Percentiles rank a stretch among this genome's conserved stretches.
These are phyloP conservation scores for Sebastes taczanowskii DNA, from an alignment of 2,797 vertebrate species.

Conservation along the genomic window DNA sequence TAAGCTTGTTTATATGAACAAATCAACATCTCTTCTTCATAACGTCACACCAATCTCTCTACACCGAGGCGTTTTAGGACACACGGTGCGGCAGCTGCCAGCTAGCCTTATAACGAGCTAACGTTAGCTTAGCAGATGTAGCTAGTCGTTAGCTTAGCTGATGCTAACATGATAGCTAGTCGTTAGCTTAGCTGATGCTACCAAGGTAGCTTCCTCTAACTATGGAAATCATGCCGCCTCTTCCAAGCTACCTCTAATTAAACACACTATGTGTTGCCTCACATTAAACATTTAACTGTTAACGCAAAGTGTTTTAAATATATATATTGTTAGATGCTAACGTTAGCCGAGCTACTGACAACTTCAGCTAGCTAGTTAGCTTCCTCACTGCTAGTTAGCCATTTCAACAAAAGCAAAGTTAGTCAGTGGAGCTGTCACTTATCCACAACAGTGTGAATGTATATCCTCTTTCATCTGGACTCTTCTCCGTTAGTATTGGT, in stretches of 20 bases:
- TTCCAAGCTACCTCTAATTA: fast-evolving
- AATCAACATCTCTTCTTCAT: too few species aligned
- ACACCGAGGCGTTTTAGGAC: slow-evolving; percentile 16
- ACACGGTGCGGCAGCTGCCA: slow-evolving; percentile 28
- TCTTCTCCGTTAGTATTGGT: fast-evolving
- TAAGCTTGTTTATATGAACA: background rate
- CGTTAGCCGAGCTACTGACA: slow-evolving; percentile 27
- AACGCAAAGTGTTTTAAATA: background rate
- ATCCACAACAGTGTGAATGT: background rate
- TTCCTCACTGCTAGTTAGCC: background rate
- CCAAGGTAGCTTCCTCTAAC: background rate
- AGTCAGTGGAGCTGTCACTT: background rate
- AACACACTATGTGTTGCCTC: background rate
- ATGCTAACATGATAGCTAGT: background rate
- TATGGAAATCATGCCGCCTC: background rate
- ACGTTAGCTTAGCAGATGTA: slow-evolving; percentile 16
- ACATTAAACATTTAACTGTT: too few species aligned
- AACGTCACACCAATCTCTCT: background rate
- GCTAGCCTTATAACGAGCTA: slow-evolving; percentile 16
- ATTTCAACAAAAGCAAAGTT: slow-evolving; percentile 4
- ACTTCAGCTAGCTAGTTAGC: slow-evolving; percentile 61
- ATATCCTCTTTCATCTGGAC: fast-evolving
- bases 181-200: slow-evolving; percentile 13
- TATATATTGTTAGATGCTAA: background rate
- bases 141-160: slow-evolving; percentile 13